Base-by-base conservation (phyloP, 92 coral and sea anemone species). In the Parazoanthus darwini region DNA sequence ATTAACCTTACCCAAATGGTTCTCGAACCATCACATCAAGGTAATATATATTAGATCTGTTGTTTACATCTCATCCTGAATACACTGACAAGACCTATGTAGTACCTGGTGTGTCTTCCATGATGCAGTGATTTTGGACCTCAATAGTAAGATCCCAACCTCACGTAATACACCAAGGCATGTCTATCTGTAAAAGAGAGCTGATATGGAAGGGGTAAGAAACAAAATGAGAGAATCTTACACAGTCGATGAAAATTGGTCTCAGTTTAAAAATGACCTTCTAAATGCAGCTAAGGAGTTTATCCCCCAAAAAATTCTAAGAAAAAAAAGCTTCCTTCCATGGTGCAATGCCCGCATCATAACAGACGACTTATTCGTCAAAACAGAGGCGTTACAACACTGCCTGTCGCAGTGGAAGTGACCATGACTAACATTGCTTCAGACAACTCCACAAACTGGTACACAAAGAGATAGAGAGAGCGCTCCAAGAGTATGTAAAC, bases 41-140 rank as follows among this genome's bases (percentile, higher is more conserved):
- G 44, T 10, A 71, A 85, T 74, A 85, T 74, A 85, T 74, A 68
- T 72, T 85, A 72, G 82, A 85, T 51, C 88, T 85, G 13, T 67
- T 86, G 72, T 86, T 86, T n/a, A 74, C 89, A 71, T 16, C 84
- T 23, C 89, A 86, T 54, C 89, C 89, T 86, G 89, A 86, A 72
- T 37, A 5, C 70, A 42, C 74, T 51, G 70, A 74, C 72, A 86
- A 86, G 66, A 74, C 89, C 68, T 74, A n/a, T 51, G 89, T 74
- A 71, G 89, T 86, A 74, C 89, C 82, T 58, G 89, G 89, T 44
- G 74, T 86, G 83, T 44, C 70, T 23, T 26, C 33, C 82, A 86
- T 26, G 70, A 74, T 20, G 80, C 80, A 77, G 82, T 86, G 38
- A 43, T 86, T 46, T 74, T 74, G 14, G 82, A 86, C 82, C 42